Percentiles rank a stretch among this genome's conserved stretches.
Conservation (phyloP, 2,797 vertebrate species). For the Pangasius djambal region DNA sequence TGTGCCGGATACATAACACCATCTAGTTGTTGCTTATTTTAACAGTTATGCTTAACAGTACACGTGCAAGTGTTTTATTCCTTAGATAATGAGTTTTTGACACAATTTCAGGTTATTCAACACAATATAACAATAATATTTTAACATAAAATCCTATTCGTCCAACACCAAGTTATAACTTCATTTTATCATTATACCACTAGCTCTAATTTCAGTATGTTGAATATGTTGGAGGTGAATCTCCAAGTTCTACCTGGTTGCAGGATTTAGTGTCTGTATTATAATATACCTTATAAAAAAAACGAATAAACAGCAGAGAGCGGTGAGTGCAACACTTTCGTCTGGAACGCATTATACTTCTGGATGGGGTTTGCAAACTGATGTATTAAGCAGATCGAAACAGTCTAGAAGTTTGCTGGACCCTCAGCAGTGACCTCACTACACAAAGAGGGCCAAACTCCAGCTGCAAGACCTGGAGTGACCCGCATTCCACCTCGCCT, state of each 20-base stretch:
- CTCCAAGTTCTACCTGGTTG: neutral
- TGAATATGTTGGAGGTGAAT: neutral
- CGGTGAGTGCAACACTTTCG: neutral
- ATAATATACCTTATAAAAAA: neutral
- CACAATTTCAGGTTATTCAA: neutral
- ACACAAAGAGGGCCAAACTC: constrained; percentile 5
- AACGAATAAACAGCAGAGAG: neutral
- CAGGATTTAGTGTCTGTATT: neutral
- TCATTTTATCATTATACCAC: neutral
- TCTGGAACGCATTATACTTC: neutral
- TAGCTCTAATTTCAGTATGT: neutral
- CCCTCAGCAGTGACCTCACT: neutral
- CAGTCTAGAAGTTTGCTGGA: neutral
- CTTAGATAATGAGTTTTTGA: neutral
- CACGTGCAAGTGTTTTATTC: neutral
- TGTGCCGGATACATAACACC: neutral
- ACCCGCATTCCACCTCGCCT: neutral
- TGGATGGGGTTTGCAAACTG: neutral
- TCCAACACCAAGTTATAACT: neutral
- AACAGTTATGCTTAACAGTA: neutral
- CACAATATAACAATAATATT: neutral
- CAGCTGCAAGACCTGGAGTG: constrained; percentile 16
- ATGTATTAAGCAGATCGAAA: neutral
- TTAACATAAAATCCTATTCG: too few species aligned
- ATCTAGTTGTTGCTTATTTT: neutral